These are phyloP conservation scores for Teinopalpus imperialis DNA, from an alignment of 2,888 invertebrate species.

Conservation along the genomic window DNA sequence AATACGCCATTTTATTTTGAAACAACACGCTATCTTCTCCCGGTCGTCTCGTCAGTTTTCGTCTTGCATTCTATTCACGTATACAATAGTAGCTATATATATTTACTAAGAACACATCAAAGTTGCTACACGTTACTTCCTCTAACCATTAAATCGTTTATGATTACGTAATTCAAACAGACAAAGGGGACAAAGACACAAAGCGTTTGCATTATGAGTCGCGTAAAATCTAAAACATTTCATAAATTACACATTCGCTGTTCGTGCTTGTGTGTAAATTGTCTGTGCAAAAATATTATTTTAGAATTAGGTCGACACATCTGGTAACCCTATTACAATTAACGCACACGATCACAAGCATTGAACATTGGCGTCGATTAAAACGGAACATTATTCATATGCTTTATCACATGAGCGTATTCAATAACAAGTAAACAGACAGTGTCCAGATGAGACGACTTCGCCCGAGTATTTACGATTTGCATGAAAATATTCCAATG, in stretches of 20 bases:
- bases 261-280: too few relatives aligned
- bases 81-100: conserved; percentile 1
- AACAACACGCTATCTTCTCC: too few relatives aligned
- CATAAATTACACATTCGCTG: too few relatives aligned
- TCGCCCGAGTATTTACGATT: conserved; percentile 30
- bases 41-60: too few relatives aligned
- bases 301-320: conserved; percentile 7
- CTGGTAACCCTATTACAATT: conserved; percentile 8
- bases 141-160: conserved; percentile 15
- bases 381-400: conserved; percentile 14
- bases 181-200: conserved; percentile 13
- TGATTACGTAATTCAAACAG: conserved; percentile 23
- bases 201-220: conserved; percentile 2
- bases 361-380: background rate
- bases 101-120: conserved; percentile 21
- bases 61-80: conserved; percentile 21
- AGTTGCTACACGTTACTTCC: conserved; percentile 24
- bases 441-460: conserved; percentile 38
- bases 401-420: conserved; percentile 9
- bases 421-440: conserved; percentile 27
- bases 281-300: too few relatives aligned
- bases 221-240: conserved; percentile 9
- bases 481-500: conserved; percentile 32
- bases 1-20: too few relatives aligned
- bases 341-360: background rate